Evolutionary conservation across 2,113 vertebrate species (phyloP).

Genomic region (Chaetura pelagica): DNA sequence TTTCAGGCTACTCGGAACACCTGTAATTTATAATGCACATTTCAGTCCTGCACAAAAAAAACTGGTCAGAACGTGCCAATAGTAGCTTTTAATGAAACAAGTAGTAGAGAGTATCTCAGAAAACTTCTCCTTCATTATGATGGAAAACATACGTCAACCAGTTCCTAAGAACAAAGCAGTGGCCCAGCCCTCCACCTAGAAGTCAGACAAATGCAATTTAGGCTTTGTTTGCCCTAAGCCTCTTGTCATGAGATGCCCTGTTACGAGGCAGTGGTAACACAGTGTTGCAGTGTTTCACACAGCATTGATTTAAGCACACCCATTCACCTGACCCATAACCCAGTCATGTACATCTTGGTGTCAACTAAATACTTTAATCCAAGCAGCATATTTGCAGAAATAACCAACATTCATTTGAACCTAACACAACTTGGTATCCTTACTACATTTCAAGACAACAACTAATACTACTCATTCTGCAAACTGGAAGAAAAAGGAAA

Average conservation of each 20-base stretch:
- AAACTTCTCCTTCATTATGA: neutral
- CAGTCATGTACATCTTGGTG: neutral
- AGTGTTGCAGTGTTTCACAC: neutral
- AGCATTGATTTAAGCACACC: neutral
- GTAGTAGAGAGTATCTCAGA: neutral
- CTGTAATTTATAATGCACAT: neutral
- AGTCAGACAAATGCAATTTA: neutral
- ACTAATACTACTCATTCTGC: neutral
- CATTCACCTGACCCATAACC: neutral
- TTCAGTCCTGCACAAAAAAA: constrained; percentile 25
- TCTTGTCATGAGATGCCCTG: neutral
- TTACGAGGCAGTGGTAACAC: neutral
- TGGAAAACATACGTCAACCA: neutral
- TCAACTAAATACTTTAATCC: neutral
- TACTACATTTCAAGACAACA: neutral
- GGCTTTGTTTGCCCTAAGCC: neutral
- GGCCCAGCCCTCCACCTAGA: neutral
- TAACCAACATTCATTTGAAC: neutral
- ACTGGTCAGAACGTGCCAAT: neutral
- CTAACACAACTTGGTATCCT: neutral
- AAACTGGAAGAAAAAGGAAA: neutral
- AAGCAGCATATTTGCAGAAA: neutral
- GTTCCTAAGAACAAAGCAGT: neutral
- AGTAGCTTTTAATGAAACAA: neutral
- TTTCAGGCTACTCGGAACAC: constrained; percentile 23